Evolutionary conservation across 2,888 invertebrate genomes (phyloP).

Genomic region (Drosophila kokeensis): DNA sequence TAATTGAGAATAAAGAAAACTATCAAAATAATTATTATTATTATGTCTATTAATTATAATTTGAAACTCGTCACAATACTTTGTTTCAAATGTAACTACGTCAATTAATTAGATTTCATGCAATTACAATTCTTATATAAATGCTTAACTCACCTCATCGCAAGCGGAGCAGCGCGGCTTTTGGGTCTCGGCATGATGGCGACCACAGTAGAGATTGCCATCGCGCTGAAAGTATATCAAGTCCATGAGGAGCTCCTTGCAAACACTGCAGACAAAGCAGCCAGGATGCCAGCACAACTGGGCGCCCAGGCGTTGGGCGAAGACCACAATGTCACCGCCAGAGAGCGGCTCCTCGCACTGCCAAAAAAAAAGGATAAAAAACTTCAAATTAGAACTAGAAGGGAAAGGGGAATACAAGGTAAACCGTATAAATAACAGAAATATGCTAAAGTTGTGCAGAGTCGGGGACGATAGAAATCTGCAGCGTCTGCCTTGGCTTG

Average conservation of each 20-base stretch:
- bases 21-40: not conserved
- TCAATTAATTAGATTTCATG: slow-evolving; percentile 6
- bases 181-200: slow-evolving; percentile 98
- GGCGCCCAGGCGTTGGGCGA: slow-evolving; percentile 94
- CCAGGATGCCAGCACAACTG: slow-evolving; percentile 97
- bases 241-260: slow-evolving; percentile 97
- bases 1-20: not conserved
- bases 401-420: slow-evolving; percentile 17
- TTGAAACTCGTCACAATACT: not conserved
- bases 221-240: slow-evolving; percentile 98
- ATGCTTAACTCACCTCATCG: slow-evolving; percentile 92
- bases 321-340: slow-evolving; percentile 96
- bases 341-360: slow-evolving; percentile 95
- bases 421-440: slow-evolving; percentile 65
- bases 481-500: slow-evolving; percentile 68
- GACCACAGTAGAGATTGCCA: slow-evolving; percentile 95
- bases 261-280: slow-evolving; percentile 96
- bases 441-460: slow-evolving; percentile 67
- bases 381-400: not conserved
- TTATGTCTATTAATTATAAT: too few species aligned
- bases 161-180: slow-evolving; percentile 98
- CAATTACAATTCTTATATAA: not conserved
- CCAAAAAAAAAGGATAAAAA: slow-evolving; percentile 30
- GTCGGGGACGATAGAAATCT: slow-evolving; percentile 73
- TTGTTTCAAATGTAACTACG: not conserved